phyloP scores from a whole-genome alignment of 2,888 invertebrate genomes.

The Acronicta leporina region DNA sequence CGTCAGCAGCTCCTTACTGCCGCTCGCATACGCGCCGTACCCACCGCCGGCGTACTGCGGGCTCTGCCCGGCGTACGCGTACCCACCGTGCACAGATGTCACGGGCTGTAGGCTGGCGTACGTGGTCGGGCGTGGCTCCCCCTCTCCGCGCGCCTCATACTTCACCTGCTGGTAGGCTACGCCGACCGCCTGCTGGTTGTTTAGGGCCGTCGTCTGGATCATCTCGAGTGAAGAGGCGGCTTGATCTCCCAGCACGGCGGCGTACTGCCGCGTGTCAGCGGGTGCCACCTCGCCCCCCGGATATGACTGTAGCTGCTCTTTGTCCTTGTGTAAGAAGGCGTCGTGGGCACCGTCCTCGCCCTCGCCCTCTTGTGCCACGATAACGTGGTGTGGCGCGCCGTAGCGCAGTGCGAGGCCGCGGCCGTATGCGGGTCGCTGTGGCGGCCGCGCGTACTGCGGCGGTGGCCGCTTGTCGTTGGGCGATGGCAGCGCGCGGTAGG shows the following conservation, averaged over 20 bases:
- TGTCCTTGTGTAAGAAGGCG: slow-evolving; percentile 75
- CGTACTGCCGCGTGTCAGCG: slow-evolving; percentile 72
- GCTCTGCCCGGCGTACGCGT: slow-evolving; percentile 75
- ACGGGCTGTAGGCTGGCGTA: slow-evolving; percentile 91
- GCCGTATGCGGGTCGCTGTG: slow-evolving; percentile 61
- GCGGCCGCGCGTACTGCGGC: slow-evolving; percentile 64
- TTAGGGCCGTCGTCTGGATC: slow-evolving; percentile 79
- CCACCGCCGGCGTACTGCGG: slow-evolving; percentile 71
- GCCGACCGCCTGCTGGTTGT: slow-evolving; percentile 80
- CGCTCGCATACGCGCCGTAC: slow-evolving; percentile 63
- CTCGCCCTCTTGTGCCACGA: slow-evolving; percentile 75
- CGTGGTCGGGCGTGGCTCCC: slow-evolving; percentile 80
- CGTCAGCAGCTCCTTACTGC: slow-evolving; percentile 70
- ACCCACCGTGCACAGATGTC: slow-evolving; percentile 83
- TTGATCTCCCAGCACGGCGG: slow-evolving; percentile 72
- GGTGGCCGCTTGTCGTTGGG: slow-evolving; percentile 65
- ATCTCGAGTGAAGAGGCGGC: slow-evolving; percentile 74
- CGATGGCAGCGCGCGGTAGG: slow-evolving; percentile 72
- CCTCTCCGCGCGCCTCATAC: slow-evolving; percentile 82
- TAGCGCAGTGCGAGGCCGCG: slow-evolving; percentile 76
- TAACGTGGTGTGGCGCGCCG: slow-evolving; percentile 76
- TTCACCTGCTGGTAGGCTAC: slow-evolving; percentile 83
- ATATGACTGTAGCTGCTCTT: slow-evolving; percentile 70
- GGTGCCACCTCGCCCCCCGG: slow-evolving; percentile 54
- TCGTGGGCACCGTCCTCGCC: slow-evolving; percentile 71